Evolutionary conservation across 2,888 invertebrate species (phyloP), one percentile per base, ranked within the genome.

Genomic region (Beris chalybata): DNA sequence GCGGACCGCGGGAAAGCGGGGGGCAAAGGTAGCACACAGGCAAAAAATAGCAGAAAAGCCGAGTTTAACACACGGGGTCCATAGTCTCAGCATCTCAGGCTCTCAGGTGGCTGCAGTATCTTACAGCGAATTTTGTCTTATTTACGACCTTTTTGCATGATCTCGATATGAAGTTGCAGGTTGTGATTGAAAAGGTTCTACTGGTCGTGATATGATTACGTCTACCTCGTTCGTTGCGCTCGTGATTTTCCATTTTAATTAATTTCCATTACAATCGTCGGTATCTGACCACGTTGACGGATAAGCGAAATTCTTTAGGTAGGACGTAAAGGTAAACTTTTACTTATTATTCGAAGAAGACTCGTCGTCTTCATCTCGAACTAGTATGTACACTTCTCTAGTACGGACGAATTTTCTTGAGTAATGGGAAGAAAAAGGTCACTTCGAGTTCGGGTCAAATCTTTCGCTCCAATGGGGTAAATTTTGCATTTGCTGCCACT

Each of bases 151-250:
- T 52, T 52, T 29, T 29, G 29, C 52, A 52, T 52, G 52, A 52
- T 52, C 52, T 11, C 29, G 52, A 52, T 52, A 52, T 13, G 29
- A 22, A 22, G 13, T 52, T 38, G 38, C 38, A 38, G 38, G 38
- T 38, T 38, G 38, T 52, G 52, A 52, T 52, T 52, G 52, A 52
- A 52, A 52, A 52, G 52, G 52, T 52, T 52, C 29, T 52, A 15
- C 15, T 12, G 29, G 29, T 52, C 52, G 52, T 52, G 52, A 52
- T 52, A 9, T 22, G 29, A 11, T 29, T 52, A 12, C 52, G 29
- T 11, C 52, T 4, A 48, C 15, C 48, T 52, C 22, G 52, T 29
- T 11, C 29, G 15, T 11, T 22, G 52, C 52, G 22, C 13, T 52
- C 52, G 52, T 52, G 52, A 52, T 52, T 22, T 52, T 29, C 52